Conservation (phyloP, 2,888 invertebrate genomes). For the Campoletis raptor region DNA sequence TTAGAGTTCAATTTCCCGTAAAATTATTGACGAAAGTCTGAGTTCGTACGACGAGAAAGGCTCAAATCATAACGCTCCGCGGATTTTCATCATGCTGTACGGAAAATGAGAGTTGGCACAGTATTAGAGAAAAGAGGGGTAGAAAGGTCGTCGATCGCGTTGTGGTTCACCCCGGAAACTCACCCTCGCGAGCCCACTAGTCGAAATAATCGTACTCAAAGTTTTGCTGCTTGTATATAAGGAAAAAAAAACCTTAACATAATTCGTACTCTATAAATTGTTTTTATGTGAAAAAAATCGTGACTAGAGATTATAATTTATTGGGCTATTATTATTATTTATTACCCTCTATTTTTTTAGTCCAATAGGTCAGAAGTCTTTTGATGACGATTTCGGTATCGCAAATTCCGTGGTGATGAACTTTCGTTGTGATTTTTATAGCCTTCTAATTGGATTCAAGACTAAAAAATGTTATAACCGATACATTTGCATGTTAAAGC, state of each 20-base stretch:
- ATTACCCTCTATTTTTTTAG: neutral
- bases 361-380: neutral
- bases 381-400: neutral
- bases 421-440: neutral
- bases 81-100: conserved; percentile 75
- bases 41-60: conserved; percentile 72
- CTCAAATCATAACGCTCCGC: conserved; percentile 83
- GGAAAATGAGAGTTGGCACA: conserved; percentile 10
- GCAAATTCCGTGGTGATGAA: neutral
- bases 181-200: conserved; percentile 15
- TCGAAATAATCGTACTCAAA: neutral
- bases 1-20: conserved; percentile 82
- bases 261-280: neutral
- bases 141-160: conserved; percentile 7
- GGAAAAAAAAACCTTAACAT: neutral
- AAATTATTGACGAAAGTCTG: conserved; percentile 84
- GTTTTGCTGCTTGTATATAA: neutral
- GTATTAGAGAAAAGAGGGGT: conserved; percentile 5
- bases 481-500: conserved; percentile 3
- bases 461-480: neutral
- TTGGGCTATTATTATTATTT: neutral
- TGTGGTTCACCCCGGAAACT: conserved; percentile 22
- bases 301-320: neutral
- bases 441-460: conserved; percentile 4
- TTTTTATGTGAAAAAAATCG: neutral